Conservation (phyloP, 2,113 vertebrate species). For the Chlamydotis undulata region DNA sequence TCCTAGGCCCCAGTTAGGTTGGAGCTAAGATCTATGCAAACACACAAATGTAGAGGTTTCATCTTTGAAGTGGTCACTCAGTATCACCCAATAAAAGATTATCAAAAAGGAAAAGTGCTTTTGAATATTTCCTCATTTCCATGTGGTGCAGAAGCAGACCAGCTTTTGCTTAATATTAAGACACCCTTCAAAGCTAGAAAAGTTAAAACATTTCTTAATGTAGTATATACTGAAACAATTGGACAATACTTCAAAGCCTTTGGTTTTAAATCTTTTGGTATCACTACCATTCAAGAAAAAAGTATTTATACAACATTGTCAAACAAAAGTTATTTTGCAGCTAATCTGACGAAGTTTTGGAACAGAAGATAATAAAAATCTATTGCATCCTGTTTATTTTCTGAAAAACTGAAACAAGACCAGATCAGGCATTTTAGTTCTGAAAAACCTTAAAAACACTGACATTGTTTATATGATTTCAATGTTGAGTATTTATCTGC, state of each 20-base stretch:
- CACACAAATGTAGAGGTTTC: background rate
- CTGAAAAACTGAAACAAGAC: conserved; percentile 12
- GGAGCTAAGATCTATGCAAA: background rate
- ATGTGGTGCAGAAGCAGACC: conserved; percentile 7
- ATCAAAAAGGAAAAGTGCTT: conserved; percentile 22
- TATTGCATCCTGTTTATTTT: conserved; percentile 36
- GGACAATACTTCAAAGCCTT: conserved; percentile 47
- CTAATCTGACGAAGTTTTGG: background rate
- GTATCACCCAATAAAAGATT: conserved; percentile 22
- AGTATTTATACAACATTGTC: conserved; percentile 31
- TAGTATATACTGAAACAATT: conserved; percentile 32
- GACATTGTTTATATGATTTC: background rate
- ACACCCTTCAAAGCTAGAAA: conserved; percentile 46
- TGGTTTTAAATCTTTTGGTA: background rate
- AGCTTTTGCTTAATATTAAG: conserved; percentile 28
- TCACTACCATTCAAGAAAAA: background rate
- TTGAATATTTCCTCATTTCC: conserved; percentile 27
- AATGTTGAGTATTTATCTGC: background rate
- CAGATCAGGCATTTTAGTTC: background rate
- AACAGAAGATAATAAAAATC: conserved; percentile 12
- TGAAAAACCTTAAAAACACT: background rate
- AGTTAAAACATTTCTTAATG: conserved; percentile 36
- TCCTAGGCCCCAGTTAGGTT: background rate
- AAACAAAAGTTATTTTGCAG: conserved; percentile 39
- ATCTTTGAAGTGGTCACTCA: conserved; percentile 40